phyloP scores from a whole-genome alignment of 2,888 invertebrate species.

The Stictocephala bisonia region DNA sequence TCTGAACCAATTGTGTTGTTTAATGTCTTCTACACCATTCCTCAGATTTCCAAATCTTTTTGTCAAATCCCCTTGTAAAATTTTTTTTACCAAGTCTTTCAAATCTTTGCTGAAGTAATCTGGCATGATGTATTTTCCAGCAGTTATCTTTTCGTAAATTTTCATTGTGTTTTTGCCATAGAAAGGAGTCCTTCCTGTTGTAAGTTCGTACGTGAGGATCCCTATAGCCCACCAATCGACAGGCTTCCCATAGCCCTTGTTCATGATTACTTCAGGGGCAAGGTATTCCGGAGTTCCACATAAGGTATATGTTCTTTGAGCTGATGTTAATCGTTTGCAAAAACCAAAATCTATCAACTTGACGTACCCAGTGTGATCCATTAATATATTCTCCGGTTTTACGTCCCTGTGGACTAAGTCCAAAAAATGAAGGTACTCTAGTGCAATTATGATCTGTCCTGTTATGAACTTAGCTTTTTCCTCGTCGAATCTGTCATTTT shows the following conservation, averaged over 20 bases:
- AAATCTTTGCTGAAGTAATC: constrained; percentile 84
- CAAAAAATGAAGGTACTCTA: constrained; percentile 92
- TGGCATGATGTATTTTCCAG: constrained; percentile 89
- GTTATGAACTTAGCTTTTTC: constrained; percentile 79
- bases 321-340: constrained; percentile 75
- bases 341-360: constrained; percentile 96
- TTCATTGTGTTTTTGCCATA: constrained; percentile 91
- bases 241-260: constrained; percentile 91
- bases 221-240: constrained; percentile 99
- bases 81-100: constrained; percentile 85
- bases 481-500: constrained; percentile 71
- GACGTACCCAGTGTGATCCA: constrained; percentile 82
- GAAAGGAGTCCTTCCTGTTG: constrained; percentile 94
- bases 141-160: constrained; percentile 94
- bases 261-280: constrained; percentile 70
- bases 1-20: constrained; percentile 89
- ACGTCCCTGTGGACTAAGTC: constrained; percentile 92
- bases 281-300: constrained; percentile 73
- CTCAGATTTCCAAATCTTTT: constrained; percentile 87
- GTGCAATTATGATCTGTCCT: constrained; percentile 89
- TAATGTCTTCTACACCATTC: constrained; percentile 87
- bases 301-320: constrained; percentile 67
- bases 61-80: constrained; percentile 84
- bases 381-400: constrained; percentile 92
- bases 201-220: constrained; percentile 89